Conservation (phyloP, 1,140 invertebrate genomes). For the Trissolcus basalis region DNA sequence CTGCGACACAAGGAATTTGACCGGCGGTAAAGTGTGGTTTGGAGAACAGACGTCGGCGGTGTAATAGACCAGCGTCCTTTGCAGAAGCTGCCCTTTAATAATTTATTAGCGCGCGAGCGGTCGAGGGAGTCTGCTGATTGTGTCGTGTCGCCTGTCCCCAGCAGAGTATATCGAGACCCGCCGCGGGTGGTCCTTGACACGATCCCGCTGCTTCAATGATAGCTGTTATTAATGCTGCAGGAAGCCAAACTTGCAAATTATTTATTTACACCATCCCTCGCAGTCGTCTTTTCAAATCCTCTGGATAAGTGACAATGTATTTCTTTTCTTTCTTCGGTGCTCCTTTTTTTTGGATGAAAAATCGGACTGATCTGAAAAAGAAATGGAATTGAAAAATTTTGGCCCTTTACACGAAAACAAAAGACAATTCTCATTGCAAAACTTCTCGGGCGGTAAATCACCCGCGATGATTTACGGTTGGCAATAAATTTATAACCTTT, state of each 20-base stretch:
- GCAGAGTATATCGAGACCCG: slow-evolving; percentile 67
- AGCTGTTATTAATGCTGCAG: slow-evolving; percentile 68
- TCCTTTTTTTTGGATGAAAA: too few species aligned
- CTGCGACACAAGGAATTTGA: not conserved
- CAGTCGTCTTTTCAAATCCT: slow-evolving; percentile 44
- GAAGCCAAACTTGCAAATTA: slow-evolving; percentile 60
- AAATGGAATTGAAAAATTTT: slow-evolving; percentile 2
- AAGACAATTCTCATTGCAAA: slow-evolving; percentile 35
- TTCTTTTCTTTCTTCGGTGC: slow-evolving; percentile 15
- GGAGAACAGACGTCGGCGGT: slow-evolving; percentile 61
- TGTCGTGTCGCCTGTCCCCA: slow-evolving; percentile 74
- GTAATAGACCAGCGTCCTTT: slow-evolving; percentile 71
- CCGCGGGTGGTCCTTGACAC: slow-evolving; percentile 75
- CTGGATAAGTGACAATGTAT: too few species aligned
- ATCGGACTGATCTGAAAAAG: too few species aligned
- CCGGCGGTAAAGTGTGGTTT: slow-evolving; percentile 41
- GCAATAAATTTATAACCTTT: slow-evolving; percentile 29
- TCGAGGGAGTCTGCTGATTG: slow-evolving; percentile 70
- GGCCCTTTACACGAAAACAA: slow-evolving; percentile 31
- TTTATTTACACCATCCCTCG: slow-evolving; percentile 65
- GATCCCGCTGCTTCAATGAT: slow-evolving; percentile 68
- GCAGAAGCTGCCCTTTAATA: slow-evolving; percentile 75
- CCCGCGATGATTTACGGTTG: slow-evolving; percentile 41
- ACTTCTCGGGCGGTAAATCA: slow-evolving; percentile 35
- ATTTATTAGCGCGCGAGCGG: slow-evolving; percentile 73